Evolutionary conservation across 2,113 vertebrate species (phyloP).

Genomic region (Lamprotornis superbus): DNA sequence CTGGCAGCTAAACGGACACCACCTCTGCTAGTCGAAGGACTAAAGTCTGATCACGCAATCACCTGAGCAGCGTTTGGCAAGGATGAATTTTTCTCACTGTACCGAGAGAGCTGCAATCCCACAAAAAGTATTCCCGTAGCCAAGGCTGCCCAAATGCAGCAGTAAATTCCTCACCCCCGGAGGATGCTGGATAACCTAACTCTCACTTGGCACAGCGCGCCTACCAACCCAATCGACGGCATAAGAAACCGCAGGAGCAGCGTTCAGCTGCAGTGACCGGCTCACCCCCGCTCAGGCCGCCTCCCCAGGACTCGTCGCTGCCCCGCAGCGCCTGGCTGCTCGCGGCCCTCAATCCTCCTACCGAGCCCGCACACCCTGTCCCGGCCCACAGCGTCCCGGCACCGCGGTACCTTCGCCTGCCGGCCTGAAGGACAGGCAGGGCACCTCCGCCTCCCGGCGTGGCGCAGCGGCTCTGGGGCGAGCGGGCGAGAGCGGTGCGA

Average conservation of each 20-base stretch:
- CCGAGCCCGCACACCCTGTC: background rate
- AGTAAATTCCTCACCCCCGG: accelerated
- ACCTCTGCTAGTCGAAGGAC: no score
- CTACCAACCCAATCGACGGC: accelerated
- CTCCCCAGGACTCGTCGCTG: background rate
- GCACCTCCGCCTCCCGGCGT: background rate
- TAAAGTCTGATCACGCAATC: accelerated
- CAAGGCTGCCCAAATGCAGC: accelerated
- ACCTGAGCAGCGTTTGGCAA: accelerated
- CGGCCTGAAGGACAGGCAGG: background rate
- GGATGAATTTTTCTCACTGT: accelerated
- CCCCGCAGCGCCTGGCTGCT: background rate
- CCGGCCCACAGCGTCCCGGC: background rate
- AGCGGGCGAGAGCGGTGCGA: accelerated
- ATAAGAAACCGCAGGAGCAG: accelerated
- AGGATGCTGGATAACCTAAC: accelerated
- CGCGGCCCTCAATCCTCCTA: accelerated
- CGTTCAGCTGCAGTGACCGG: accelerated
- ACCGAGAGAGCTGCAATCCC: accelerated
- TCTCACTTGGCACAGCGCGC: accelerated
- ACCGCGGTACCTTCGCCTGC: background rate
- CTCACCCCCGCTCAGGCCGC: background rate
- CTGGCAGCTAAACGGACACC: accelerated
- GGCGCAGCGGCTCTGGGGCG: accelerated
- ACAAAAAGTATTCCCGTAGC: accelerated